These are phyloP conservation scores for Astyanax mexicanus DNA, from an alignment of 2,797 vertebrate genomes.

Conservation along the genomic window DNA sequence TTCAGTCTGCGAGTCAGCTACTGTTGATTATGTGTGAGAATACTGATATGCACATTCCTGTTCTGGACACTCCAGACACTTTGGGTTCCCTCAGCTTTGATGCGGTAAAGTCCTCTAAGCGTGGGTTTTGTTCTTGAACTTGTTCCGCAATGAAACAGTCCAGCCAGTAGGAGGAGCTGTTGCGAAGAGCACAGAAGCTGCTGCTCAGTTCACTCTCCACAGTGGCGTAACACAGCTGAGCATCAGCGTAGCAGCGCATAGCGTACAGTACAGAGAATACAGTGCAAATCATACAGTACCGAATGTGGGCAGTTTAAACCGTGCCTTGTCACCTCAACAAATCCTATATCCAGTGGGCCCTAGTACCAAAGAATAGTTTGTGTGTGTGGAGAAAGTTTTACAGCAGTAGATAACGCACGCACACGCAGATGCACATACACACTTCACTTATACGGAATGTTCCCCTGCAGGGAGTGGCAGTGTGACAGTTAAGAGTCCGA, in stretches of 20 bases:
- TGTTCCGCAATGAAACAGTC: background rate
- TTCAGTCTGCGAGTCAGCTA: background rate
- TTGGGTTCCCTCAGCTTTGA: background rate
- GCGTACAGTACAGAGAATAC: constrained; percentile 35
- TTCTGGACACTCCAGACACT: background rate
- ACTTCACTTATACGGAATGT: constrained; percentile 15
- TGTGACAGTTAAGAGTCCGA: constrained; percentile 38
- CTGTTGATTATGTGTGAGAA: too few species aligned
- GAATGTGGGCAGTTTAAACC: background rate
- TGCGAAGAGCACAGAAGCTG: background rate
- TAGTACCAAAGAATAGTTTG: constrained; percentile 31
- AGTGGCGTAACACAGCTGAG: background rate
- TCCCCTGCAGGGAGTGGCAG: constrained; percentile 39
- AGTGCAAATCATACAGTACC: constrained; percentile 50
- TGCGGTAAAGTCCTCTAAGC: background rate
- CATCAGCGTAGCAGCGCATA: background rate
- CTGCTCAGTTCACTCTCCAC: constrained; percentile 5
- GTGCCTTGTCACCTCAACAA: constrained; percentile 15
- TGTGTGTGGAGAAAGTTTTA: constrained; percentile 31
- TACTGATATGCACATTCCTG: constrained; percentile 1
- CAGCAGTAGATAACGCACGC: constrained; percentile 30
- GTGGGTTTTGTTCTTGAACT: background rate
- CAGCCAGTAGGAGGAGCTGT: background rate
- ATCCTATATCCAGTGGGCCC: background rate
- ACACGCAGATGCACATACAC: constrained; percentile 9